Percentiles rank a stretch among this genome's conserved stretches.
Conservation (phyloP, 2,113 vertebrate species). For the Cyanoderma ruficeps region DNA sequence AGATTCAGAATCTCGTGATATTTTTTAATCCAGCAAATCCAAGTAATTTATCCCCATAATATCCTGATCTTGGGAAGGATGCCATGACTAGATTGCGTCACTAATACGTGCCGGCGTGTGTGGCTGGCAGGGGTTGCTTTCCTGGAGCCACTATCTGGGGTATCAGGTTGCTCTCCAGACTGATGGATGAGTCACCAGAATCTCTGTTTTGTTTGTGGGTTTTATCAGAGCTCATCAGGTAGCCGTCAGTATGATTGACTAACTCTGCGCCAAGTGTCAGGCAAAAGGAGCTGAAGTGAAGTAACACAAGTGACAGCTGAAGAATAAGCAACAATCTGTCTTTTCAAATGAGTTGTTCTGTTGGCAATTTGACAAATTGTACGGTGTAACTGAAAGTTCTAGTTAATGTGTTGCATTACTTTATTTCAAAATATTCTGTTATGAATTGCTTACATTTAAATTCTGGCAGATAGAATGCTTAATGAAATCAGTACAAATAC, state of each 20-base stretch:
- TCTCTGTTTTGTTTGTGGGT: conserved; percentile 48
- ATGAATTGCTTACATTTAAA: conserved; percentile 51
- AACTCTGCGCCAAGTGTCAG: conserved; percentile 32
- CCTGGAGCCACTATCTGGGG: not conserved
- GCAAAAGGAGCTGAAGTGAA: conserved; percentile 42
- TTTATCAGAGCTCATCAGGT: conserved; percentile 63
- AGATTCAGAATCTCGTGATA: not conserved
- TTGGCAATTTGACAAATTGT: conserved; percentile 62
- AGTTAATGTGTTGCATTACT: conserved; percentile 45
- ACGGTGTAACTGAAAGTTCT: conserved; percentile 32
- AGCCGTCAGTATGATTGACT: conserved; percentile 60
- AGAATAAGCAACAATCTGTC: conserved; percentile 69
- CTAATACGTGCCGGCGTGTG: not conserved
- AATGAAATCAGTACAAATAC: conserved; percentile 24
- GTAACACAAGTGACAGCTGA: conserved; percentile 62
- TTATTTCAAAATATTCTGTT: conserved; percentile 55
- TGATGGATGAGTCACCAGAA: conserved; percentile 53
- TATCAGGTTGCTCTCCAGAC: not conserved
- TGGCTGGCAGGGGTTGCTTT: conserved; percentile 16
- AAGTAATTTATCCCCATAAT: not conserved
- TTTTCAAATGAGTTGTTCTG: conserved; percentile 59
- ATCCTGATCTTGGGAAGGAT: not conserved
- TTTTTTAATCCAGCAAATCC: not conserved
- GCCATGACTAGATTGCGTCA: not conserved
- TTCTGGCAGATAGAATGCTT: conserved; percentile 38